A percentile compares a stretch with the other conserved stretches of the same genome.
These are phyloP conservation scores for Clistopyga incitator DNA, from an alignment of 2,888 invertebrate species.

Conservation along the genomic window DNA sequence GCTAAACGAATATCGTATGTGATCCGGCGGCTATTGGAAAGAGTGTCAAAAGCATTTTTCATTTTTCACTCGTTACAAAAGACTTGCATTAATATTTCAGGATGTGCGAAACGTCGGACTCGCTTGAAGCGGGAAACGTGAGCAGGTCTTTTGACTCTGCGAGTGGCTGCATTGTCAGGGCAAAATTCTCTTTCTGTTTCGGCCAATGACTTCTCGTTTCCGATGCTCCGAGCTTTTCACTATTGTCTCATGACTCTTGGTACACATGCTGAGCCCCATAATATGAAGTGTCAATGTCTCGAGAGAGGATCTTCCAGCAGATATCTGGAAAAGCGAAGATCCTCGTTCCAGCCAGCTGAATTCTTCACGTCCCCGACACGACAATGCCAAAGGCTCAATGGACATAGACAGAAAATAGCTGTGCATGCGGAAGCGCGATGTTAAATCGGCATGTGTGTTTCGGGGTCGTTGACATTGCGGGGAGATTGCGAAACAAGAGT, in stretches of 20 bases:
- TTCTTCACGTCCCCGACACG: conserved; percentile 17
- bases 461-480: conserved; percentile 38
- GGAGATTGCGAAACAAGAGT: not conserved
- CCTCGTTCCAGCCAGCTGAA: conserved; percentile 2
- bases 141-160: conserved; percentile 30
- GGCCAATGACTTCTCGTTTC: conserved; percentile 49
- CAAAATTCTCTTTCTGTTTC: conserved; percentile 57
- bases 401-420: conserved; percentile 9
- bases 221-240: conserved; percentile 58
- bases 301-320: conserved; percentile 66
- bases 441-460: conserved; percentile 21
- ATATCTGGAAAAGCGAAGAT: conserved; percentile 19
- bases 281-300: conserved; percentile 67
- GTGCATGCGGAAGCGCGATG: conserved; percentile 1
- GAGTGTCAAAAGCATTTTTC: not conserved
- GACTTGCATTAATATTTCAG: conserved; percentile 17
- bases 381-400: not conserved
- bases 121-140: not conserved
- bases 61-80: not conserved
- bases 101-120: conserved; percentile 5
- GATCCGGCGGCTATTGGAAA: not conserved
- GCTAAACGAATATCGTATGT: not conserved
- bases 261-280: conserved; percentile 61
- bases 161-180: conserved; percentile 22
- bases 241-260: conserved; percentile 66